Percentiles rank a stretch among this genome's conserved stretches.
phyloP scores from a whole-genome alignment of 2,888 invertebrate species.

The Hirtodrosophila confusa region DNA sequence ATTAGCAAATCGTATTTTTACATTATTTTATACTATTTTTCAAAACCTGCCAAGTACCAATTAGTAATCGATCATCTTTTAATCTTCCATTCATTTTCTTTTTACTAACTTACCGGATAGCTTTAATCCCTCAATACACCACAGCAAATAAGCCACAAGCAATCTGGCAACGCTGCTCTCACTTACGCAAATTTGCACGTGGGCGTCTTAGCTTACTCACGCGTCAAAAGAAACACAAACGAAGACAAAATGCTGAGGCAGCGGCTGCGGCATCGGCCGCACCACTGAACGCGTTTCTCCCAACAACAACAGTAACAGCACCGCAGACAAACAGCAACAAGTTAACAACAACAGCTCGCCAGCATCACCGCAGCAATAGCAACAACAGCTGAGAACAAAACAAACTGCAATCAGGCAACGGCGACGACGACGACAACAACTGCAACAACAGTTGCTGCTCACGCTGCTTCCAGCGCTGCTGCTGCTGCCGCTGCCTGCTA shows the following conservation, averaged over 20 bases:
- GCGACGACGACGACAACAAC: slow-evolving; percentile 41
- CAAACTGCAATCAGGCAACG: slow-evolving; percentile 69
- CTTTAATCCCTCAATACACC: slow-evolving; percentile 5
- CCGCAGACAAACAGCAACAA: slow-evolving; percentile 47
- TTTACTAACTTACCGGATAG: slow-evolving; percentile 5
- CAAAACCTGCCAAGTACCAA: background rate
- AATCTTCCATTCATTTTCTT: slow-evolving; percentile 20
- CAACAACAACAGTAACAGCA: slow-evolving; percentile 36
- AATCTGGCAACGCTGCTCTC: slow-evolving; percentile 62
- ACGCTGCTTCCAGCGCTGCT: slow-evolving; percentile 14
- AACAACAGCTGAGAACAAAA: slow-evolving; percentile 73
- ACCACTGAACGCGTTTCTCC: slow-evolving; percentile 69
- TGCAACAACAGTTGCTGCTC: slow-evolving; percentile 46
- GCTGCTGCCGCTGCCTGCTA: slow-evolving; percentile 21
- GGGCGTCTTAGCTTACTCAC: slow-evolving; percentile 79
- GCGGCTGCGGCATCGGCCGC: slow-evolving; percentile 41
- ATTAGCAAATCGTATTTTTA: too few species aligned
- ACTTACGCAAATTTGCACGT: slow-evolving; percentile 80
- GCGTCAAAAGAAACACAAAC: slow-evolving; percentile 79
- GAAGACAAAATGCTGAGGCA: slow-evolving; percentile 73
- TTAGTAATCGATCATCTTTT: slow-evolving; percentile 40
- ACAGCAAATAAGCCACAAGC: slow-evolving; percentile 18
- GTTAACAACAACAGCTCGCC: slow-evolving; percentile 49
- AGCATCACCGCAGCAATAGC: slow-evolving; percentile 52
- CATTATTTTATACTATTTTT: background rate